A percentile compares a stretch with the other conserved stretches of the same genome.
These are phyloP conservation scores for Acleris laterana DNA, from an alignment of 2,888 invertebrate genomes.

Conservation along the genomic window DNA sequence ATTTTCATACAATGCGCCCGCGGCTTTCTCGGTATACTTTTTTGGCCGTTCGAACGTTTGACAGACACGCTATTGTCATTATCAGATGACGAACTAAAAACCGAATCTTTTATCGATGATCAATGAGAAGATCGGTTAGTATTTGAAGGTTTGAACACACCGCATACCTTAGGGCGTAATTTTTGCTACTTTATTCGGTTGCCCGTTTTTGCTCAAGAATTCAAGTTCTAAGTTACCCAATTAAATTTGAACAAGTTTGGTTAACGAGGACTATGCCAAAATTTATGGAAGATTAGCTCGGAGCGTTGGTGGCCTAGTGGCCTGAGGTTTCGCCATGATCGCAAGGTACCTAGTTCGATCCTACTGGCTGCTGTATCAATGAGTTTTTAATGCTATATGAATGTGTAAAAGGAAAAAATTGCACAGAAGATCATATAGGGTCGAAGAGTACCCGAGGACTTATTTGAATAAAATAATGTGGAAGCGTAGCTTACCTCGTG, in stretches of 20 bases:
- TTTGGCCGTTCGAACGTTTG: constrained; percentile 74
- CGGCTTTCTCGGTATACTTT: constrained; percentile 76
- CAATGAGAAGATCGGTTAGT: constrained; percentile 69
- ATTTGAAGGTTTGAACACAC: constrained; percentile 46
- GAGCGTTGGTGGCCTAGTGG: too few relatives aligned
- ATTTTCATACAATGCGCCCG: constrained; percentile 83
- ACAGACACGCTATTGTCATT: constrained; percentile 82
- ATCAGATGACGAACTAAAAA: constrained; percentile 79
- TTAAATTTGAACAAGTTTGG: constrained; percentile 30
- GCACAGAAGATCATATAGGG: too few relatives aligned
- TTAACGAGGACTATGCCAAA: constrained; percentile 13
- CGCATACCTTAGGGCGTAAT: constrained; percentile 59
- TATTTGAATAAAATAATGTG: too few relatives aligned
- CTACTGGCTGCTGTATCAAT: too few relatives aligned
- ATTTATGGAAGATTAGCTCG: constrained; percentile 1
- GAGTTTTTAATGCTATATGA: not conserved
- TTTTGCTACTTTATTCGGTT: constrained; percentile 46
- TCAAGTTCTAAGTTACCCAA: constrained; percentile 33
- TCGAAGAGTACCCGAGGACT: too few relatives aligned
- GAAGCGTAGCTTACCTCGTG: constrained; percentile 87
- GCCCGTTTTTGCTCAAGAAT: constrained; percentile 25
- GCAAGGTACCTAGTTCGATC: too few relatives aligned
- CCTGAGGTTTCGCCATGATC: too few relatives aligned
- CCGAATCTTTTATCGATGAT: constrained; percentile 70
- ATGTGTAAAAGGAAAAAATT: too few relatives aligned